These are phyloP conservation scores for Spilosoma lubricipeda DNA, from an alignment of 2,888 invertebrate genomes.

Conservation along the genomic window DNA sequence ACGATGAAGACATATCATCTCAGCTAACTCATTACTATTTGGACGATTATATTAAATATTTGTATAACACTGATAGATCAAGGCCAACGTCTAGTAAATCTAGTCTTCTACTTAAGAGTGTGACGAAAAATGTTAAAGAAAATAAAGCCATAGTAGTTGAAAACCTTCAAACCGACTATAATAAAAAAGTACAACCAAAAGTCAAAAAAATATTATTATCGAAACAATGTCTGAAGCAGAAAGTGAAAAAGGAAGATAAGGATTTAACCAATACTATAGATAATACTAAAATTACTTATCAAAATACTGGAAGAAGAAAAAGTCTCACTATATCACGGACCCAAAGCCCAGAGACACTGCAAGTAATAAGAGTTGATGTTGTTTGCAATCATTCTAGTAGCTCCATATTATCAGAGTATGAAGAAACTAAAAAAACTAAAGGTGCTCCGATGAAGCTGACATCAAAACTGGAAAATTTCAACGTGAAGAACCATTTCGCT, in stretches of 20 bases:
- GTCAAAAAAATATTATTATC: constrained; percentile 35
- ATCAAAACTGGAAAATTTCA: constrained; percentile 50
- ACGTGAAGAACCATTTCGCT: constrained; percentile 63
- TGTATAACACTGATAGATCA: constrained; percentile 68
- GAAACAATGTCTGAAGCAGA: constrained; percentile 42
- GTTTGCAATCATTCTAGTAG: constrained; percentile 71
- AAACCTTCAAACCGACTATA: constrained; percentile 38
- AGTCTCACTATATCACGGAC: constrained; percentile 79
- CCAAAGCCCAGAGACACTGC: constrained; percentile 80
- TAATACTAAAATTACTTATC: constrained; percentile 70
- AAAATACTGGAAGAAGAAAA: constrained; percentile 74
- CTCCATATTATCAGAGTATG: constrained; percentile 58
- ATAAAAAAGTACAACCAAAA: constrained; percentile 56
- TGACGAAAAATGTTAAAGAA: constrained; percentile 54
- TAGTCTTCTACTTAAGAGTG: constrained; percentile 60
- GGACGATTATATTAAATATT: constrained; percentile 77
- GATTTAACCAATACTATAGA: constrained; percentile 49
- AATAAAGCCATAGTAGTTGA: constrained; percentile 69
- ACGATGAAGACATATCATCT: constrained; percentile 66
- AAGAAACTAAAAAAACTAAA: constrained; percentile 57
- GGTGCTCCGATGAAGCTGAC: constrained; percentile 28
- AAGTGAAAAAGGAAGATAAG: constrained; percentile 43
- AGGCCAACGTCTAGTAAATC: constrained; percentile 74
- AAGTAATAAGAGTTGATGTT: constrained; percentile 83
- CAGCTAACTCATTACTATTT: constrained; percentile 72